These are phyloP conservation scores for Aleadryas rufinucha DNA, from an alignment of 2,113 vertebrate genomes.

Conservation along the genomic window DNA sequence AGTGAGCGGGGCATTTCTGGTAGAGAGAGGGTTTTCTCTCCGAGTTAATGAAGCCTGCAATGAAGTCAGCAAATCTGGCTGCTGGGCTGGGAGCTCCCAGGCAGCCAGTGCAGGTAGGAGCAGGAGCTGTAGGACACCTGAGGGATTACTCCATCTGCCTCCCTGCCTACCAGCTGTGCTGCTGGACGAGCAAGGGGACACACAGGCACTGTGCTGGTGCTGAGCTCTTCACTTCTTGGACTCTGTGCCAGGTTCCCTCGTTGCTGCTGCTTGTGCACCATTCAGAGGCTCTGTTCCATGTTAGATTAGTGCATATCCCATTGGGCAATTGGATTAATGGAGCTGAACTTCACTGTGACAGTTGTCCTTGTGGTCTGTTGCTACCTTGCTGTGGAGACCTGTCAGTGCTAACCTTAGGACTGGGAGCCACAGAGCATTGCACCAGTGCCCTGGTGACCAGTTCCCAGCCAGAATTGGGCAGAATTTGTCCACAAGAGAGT, in stretches of 20 bases:
- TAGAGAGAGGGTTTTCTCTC: background rate
- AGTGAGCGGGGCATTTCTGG: background rate
- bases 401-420: background rate
- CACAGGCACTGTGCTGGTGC: accelerated
- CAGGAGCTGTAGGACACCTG: background rate
- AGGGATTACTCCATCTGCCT: background rate
- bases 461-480: background rate
- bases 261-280: background rate
- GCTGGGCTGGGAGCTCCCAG: background rate
- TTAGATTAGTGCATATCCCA: background rate
- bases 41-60: background rate
- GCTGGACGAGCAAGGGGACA: accelerated
- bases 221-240: background rate
- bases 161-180: accelerated
- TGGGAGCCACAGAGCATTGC: background rate
- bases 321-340: background rate
- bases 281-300: background rate
- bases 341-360: background rate
- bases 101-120: background rate
- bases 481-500: background rate
- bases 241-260: accelerated
- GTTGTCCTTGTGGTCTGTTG: background rate
- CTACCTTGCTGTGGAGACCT: background rate
- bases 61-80: background rate
- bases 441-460: background rate